Evolutionary conservation across 2,113 vertebrate species (phyloP).

Genomic region (Ardeotis arabs): DNA sequence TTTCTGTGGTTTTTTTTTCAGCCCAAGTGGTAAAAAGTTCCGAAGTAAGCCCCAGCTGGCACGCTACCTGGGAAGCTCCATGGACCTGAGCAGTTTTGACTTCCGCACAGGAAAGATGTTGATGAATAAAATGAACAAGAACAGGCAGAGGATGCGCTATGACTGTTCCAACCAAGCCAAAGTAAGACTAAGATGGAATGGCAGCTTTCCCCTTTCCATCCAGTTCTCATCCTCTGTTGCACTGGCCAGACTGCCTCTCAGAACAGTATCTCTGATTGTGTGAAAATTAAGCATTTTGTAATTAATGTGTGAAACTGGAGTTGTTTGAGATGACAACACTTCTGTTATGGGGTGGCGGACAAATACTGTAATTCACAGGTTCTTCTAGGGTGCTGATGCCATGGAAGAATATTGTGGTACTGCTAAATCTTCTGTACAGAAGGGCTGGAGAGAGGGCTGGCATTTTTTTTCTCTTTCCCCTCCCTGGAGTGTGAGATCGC

Average conservation of each 20-base stretch:
- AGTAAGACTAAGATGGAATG: slow-evolving; percentile 60
- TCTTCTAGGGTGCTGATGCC: not conserved
- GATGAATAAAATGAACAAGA: slow-evolving; percentile 96
- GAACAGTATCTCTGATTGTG: fast-evolving
- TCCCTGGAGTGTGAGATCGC: not conserved
- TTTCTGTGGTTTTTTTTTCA: slow-evolving; percentile 45
- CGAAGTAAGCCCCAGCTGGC: slow-evolving; percentile 98
- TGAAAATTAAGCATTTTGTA: not conserved
- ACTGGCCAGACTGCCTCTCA: not conserved
- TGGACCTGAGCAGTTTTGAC: slow-evolving; percentile 96
- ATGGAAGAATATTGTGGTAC: not conserved
- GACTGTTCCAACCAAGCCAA: slow-evolving; percentile 95
- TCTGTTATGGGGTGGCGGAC: not conserved
- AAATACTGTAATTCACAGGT: not conserved
- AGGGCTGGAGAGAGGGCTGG: not conserved
- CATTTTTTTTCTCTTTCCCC: not conserved
- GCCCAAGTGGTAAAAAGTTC: slow-evolving; percentile 99
- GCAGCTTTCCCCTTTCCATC: too few relatives aligned
- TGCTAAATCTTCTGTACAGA: not conserved
- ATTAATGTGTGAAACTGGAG: not conserved
- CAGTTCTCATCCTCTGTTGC: fast-evolving
- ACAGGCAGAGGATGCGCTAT: slow-evolving; percentile 92
- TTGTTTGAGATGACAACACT: not conserved
- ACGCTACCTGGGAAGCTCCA: slow-evolving; percentile 95
- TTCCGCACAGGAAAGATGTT: slow-evolving; percentile 97